These are phyloP conservation scores for Dryobota labecula DNA, from an alignment of 2,888 invertebrate genomes.

Conservation along the genomic window DNA sequence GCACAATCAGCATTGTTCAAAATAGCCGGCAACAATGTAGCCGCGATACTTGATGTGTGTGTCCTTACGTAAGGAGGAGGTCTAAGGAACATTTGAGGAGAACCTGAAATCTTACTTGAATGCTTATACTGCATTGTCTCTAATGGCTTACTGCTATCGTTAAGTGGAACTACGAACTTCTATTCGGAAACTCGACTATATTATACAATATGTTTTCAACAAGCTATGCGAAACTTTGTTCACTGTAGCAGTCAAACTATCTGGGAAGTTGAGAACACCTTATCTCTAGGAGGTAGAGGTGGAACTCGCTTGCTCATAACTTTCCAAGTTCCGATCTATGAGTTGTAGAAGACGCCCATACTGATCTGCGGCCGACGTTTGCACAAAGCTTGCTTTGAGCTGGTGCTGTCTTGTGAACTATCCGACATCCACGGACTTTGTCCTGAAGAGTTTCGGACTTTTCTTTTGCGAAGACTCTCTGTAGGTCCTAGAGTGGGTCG, in stretches of 20 bases:
- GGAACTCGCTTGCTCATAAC: slow-evolving; percentile 37
- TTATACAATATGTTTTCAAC: slow-evolving; percentile 34
- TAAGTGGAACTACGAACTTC: slow-evolving; percentile 10
- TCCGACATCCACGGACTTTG: slow-evolving; percentile 88
- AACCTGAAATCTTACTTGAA: background rate
- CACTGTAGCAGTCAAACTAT: slow-evolving; percentile 36
- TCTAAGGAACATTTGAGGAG: slow-evolving; percentile 8
- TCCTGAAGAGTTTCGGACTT: slow-evolving; percentile 86
- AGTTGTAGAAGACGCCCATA: slow-evolving; percentile 88
- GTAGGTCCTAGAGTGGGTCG: slow-evolving; percentile 92
- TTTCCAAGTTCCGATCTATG: slow-evolving; percentile 46
- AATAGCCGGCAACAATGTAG: slow-evolving; percentile 44
- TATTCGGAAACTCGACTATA: slow-evolving; percentile 12
- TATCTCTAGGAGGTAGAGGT: slow-evolving; percentile 49
- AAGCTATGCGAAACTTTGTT: slow-evolving; percentile 34
- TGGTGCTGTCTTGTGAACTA: slow-evolving; percentile 86
- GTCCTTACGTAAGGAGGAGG: background rate
- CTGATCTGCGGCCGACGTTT: slow-evolving; percentile 88
- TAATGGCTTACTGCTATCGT: slow-evolving; percentile 13
- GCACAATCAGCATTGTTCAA: slow-evolving; percentile 54
- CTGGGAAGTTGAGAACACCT: slow-evolving; percentile 24
- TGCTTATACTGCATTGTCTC: slow-evolving; percentile 18
- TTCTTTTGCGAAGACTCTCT: slow-evolving; percentile 92
- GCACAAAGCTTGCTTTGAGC: slow-evolving; percentile 82
- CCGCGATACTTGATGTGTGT: background rate